A percentile compares a stretch with the other conserved stretches of the same genome.
phyloP scores from a whole-genome alignment of 1,140 invertebrate species.

The Sweltsa coloradensis region DNA sequence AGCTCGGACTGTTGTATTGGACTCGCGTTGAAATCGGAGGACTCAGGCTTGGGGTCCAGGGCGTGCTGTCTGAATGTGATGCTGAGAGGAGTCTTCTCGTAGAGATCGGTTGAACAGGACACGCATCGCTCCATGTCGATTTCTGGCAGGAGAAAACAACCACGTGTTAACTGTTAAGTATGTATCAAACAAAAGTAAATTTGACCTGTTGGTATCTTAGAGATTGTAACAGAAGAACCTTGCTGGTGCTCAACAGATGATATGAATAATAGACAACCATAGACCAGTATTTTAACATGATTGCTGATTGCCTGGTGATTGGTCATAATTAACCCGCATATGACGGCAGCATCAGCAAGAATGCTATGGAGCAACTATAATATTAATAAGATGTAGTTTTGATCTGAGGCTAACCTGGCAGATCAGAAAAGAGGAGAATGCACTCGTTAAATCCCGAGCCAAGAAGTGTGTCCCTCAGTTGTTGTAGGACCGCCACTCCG shows the following conservation, averaged over 20 bases:
- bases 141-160: slow-evolving; percentile 43
- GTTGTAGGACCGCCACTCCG: slow-evolving; percentile 84
- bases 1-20: slow-evolving; percentile 7
- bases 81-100: slow-evolving; percentile 74
- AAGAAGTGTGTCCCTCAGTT: slow-evolving; percentile 72
- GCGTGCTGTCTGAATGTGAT: slow-evolving; percentile 74
- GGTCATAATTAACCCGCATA: neutral
- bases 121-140: slow-evolving; percentile 92
- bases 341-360: neutral
- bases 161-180: no score
- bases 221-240: no score
- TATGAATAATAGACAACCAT: no score
- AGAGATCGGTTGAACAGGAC: slow-evolving; percentile 76
- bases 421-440: slow-evolving; percentile 91
- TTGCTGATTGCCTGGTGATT: no score
- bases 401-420: slow-evolving; percentile 56
- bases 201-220: no score
- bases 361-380: neutral
- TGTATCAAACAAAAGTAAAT: no score
- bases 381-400: neutral
- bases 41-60: slow-evolving; percentile 15
- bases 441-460: slow-evolving; percentile 94
- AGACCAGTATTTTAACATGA: no score
- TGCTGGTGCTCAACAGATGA: no score
- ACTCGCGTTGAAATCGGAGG: slow-evolving; percentile 1